Base-by-base conservation (phyloP, 2,113 vertebrate genomes). In the Platysternon megacephalum region DNA sequence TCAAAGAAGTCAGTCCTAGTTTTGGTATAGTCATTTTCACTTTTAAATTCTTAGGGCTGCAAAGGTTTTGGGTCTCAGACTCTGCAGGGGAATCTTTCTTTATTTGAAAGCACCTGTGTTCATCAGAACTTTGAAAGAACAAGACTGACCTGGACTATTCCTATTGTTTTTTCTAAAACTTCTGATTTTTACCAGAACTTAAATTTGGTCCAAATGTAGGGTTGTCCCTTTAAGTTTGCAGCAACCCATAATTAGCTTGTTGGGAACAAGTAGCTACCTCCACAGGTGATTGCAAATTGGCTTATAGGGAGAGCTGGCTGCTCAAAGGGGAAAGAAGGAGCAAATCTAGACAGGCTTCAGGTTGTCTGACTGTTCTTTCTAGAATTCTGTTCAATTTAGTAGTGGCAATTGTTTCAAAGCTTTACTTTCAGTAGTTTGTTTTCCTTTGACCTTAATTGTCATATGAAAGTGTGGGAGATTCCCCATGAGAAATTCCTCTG, bases 401-500 rank as follows among this genome's bases (percentile, higher is more conserved):
- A 42, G 35, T 42, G 39, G n/a, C 21, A 74, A 42, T 42, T 22
- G 21, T 74, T 74, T 74, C 68, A 74, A 21, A 74, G 68, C 21
- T 22, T 22, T 22, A 17, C 35, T 24, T 53, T 65, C 9, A 19
- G 1, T 29, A 44, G 3, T 68, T 19, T 1, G 8, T 6, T 0
- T 51, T 6, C 19, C 11, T 24, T 24, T 3, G 8, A 8, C 3
- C 22, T 6, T 4, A 0, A 1, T 4, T 39, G 16, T 46, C 22
- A 14, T 17, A 19, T 53, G 13, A 42, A 9, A 16, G 4, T 1
- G 2, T 1, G 22, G 9, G n/a, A 11, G 1, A 3, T 6, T 0
- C 13, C 65, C 32, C 28, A 22, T 21, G 68, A 61, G 44, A 1
- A 84, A 7, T 0, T 2, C 10, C 6, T 35, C 11, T 56, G 28